Evolutionary conservation across 2,888 invertebrate species (phyloP).

Genomic region (Lasioglossum vierecki): DNA sequence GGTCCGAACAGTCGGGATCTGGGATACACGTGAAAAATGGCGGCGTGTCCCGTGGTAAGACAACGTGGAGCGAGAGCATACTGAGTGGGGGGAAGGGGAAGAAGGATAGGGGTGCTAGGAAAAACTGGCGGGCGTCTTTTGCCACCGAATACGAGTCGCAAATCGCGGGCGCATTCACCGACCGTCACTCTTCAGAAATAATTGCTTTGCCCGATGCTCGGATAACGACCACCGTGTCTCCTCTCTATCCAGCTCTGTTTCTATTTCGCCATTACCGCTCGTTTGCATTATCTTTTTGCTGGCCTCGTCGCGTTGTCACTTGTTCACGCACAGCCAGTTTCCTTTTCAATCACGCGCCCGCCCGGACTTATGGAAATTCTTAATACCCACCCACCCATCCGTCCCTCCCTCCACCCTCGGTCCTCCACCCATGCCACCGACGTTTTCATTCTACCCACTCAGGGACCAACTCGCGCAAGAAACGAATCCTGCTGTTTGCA

Average conservation of each 20-base stretch:
- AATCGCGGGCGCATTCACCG: conserved; percentile 47
- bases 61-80: not conserved
- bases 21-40: conserved; percentile 59
- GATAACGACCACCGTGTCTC: conserved; percentile 28
- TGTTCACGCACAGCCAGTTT: not conserved
- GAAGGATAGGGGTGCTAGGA: not conserved
- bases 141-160: conserved; percentile 44
- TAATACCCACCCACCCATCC: not conserved
- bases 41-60: conserved; percentile 43
- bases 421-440: not conserved
- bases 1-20: conserved; percentile 12
- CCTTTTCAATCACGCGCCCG: conserved; percentile 33
- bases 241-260: conserved; percentile 14
- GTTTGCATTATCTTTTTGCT: conserved; percentile 14
- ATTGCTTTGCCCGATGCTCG: conserved; percentile 53
- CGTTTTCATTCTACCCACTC: conserved; percentile 29
- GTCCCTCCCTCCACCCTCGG: too few species aligned
- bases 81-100: not conserved
- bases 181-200: conserved; percentile 53
- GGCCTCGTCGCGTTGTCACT: conserved; percentile 8
- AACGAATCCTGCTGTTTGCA: conserved; percentile 21
- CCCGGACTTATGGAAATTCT: conserved; percentile 27
- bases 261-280: conserved; percentile 38
- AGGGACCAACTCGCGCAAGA: conserved; percentile 6
- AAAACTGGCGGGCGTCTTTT: conserved; percentile 42